Conservation (phyloP, 1,140 invertebrate genomes). For the Stegodyphus dumicola region DNA sequence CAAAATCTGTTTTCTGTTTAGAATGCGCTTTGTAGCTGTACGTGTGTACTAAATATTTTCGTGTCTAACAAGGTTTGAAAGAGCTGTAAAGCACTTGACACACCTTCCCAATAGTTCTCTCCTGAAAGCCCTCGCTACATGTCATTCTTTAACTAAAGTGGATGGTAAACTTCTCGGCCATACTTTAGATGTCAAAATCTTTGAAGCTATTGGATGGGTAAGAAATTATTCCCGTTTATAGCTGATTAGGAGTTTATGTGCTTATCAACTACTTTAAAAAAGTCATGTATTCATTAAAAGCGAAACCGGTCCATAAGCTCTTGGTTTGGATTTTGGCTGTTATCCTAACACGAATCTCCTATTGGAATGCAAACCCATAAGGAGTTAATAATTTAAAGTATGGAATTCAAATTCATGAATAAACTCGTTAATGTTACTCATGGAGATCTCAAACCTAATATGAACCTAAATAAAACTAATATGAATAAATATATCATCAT, state of each 20-base stretch:
- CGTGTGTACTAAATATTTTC: neutral
- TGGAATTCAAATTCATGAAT: too few species aligned
- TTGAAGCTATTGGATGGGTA: conserved; percentile 75
- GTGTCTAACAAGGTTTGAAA: conserved; percentile 36
- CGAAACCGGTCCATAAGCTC: neutral
- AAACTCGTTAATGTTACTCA: too few species aligned
- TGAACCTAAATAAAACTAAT: too few species aligned
- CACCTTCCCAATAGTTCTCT: conserved; percentile 40
- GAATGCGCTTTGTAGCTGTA: too few species aligned
- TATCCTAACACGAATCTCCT: neutral
- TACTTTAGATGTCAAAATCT: conserved; percentile 87
- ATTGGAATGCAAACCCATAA: too few species aligned
- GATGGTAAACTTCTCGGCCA: conserved; percentile 81
- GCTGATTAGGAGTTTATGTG: neutral
- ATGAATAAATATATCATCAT: too few species aligned
- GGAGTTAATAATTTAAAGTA: too few species aligned
- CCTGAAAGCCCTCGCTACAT: conserved; percentile 75
- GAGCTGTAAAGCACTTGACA: conserved; percentile 38
- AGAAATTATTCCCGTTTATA: neutral
- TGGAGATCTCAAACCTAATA: too few species aligned
- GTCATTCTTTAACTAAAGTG: conserved; percentile 84
- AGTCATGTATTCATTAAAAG: neutral
- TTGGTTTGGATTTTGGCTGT: neutral
- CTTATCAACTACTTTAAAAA: neutral
- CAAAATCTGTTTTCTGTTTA: too few species aligned